Base-by-base conservation (phyloP, 2,113 vertebrate genomes). In the Capreolus pygargus region DNA sequence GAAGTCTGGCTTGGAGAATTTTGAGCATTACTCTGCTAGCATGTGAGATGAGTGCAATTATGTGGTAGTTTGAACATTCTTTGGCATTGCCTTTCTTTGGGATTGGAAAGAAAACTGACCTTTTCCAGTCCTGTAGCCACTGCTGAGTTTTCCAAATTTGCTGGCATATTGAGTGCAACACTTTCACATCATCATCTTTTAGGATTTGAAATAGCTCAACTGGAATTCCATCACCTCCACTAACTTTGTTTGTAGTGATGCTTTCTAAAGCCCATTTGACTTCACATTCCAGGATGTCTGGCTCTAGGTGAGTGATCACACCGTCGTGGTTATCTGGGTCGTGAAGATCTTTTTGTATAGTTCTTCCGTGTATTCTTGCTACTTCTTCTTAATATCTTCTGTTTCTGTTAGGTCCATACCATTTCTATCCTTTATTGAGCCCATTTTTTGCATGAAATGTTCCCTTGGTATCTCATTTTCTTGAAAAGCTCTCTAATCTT, bases 321-420 rank as follows among this genome's bases (percentile, higher is more conserved):
- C 19, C 0, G 0, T 70, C 0, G 0, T 70, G 10, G n/a, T 70
- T 70, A 70, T 70, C 33, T 70, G n/a, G 64, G n/a, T 70, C 10
- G 6, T 39, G 57, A 58, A 58, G 57, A 58, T 58, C 57, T 58
- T 58, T 58, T 27, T 27, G 23, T 58, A 27, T 27, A 58, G 10
- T 58, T 58, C 55, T 57, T 57, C 57, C 27, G 25, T 58, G 57
- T 58, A 58, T 58, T 58, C 57, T 58, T 27, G 4, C 23, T 23
- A 25, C 55, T 3, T 57, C 3, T 58, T 57, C 21, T 57, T 25
- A 25, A 11, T 57, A 25, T 57, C 9, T 4, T 27, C 57, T 58
- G 23, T 21, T 39, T 70, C n/a, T 39, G n/a, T 23, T 39, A 39
- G n/a, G 19, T 70, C 19, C n/a, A 6, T 12, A 39, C n/a, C 2